These are phyloP conservation scores for Aratinga solstitialis DNA, from an alignment of 2,797 vertebrate species.

Conservation along the genomic window DNA sequence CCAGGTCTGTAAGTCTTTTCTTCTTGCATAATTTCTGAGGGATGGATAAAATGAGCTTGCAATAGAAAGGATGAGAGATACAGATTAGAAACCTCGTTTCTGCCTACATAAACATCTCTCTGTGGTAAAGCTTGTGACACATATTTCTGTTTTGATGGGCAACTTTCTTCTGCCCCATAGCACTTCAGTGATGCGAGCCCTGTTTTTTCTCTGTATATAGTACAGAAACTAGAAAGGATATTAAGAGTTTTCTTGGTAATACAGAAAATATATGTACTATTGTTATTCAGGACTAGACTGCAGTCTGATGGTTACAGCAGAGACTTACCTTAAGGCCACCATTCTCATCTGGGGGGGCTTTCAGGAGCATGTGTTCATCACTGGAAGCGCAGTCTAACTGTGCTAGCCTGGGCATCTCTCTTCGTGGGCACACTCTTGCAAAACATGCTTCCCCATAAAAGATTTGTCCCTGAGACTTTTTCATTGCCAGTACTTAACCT, in stretches of 20 bases:
- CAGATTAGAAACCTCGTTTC: neutral
- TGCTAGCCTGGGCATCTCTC: neutral
- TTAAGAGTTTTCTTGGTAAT: neutral
- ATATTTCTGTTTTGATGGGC: neutral
- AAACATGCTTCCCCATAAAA: neutral
- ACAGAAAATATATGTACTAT: neutral
- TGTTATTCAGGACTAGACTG: neutral
- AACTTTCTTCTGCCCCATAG: neutral
- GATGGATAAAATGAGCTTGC: neutral
- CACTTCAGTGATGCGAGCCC: neutral
- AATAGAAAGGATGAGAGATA: neutral
- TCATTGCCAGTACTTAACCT: neutral
- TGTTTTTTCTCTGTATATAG: neutral
- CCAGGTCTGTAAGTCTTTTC: neutral
- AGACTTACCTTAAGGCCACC: neutral
- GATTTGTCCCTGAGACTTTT: neutral
- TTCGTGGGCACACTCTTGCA: neutral
- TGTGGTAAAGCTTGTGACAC: neutral
- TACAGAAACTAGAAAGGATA: neutral
- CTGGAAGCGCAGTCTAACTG: neutral
- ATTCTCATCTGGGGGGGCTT: neutral
- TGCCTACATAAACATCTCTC: neutral
- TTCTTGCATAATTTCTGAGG: neutral
- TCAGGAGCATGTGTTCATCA: neutral
- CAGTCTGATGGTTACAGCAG: neutral